Conservation (phyloP, 2,888 invertebrate genomes). For the Crematogaster levior region DNA sequence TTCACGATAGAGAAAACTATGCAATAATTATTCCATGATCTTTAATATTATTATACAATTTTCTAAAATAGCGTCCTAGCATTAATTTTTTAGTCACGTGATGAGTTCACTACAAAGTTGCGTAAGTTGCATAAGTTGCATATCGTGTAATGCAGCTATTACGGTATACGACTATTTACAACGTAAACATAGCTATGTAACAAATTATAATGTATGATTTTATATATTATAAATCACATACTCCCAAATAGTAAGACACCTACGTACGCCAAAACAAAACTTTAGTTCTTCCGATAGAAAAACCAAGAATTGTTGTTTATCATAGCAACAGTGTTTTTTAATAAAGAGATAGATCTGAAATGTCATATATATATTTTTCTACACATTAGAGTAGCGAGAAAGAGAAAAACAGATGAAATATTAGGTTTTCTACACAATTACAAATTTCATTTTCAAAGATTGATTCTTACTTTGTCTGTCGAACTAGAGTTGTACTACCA, state of each 20-base stretch:
- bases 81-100: conserved; percentile 18
- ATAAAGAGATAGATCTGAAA: background rate
- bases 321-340: background rate
- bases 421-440: background rate
- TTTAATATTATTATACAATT: background rate
- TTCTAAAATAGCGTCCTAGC: conserved; percentile 1
- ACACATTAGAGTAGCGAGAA: background rate
- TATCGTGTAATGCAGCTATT: conserved; percentile 20
- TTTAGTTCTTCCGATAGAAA: background rate
- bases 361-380: conserved; percentile 2
- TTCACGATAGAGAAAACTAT: background rate
- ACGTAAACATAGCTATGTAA: background rate
- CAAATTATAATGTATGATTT: conserved; percentile 31
- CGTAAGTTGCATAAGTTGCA: conserved; percentile 4
- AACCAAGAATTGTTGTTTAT: background rate
- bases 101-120: conserved; percentile 30
- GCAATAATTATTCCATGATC: conserved; percentile 22
- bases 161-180: conserved; percentile 8
- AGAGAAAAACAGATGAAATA: background rate
- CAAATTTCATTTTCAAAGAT: background rate
- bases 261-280: background rate
- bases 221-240: conserved; percentile 27
- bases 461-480: background rate
- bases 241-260: background rate
- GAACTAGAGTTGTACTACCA: background rate